Evolutionary conservation across 2,113 vertebrate species (phyloP).

Genomic region (Caretta caretta): DNA sequence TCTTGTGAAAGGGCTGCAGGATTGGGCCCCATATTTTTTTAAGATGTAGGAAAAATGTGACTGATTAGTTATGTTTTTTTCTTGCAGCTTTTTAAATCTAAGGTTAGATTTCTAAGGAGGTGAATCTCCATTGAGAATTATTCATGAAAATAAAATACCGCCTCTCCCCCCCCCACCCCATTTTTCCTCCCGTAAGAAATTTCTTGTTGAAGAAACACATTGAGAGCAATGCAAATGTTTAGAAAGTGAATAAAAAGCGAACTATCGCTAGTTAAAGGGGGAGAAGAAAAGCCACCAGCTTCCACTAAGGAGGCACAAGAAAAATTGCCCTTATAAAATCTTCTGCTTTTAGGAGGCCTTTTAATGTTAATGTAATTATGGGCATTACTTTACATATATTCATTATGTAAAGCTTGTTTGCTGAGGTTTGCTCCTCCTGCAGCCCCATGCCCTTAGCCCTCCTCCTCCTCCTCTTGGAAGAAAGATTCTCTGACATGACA

Average conservation of each 20-base stretch:
- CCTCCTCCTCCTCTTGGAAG: neutral
- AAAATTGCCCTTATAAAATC: neutral
- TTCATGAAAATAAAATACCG: conserved; percentile 1
- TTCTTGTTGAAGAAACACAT: conserved; percentile 33
- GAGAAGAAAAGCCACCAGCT: conserved; percentile 13
- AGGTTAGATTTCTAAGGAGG: conserved; percentile 46
- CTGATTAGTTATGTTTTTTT: conserved; percentile 46
- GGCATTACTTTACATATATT: neutral
- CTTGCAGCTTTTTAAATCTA: conserved; percentile 23
- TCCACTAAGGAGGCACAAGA: neutral
- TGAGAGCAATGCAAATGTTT: conserved; percentile 42
- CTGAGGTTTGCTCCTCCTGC: neutral
- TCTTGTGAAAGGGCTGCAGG: neutral
- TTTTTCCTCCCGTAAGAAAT: neutral
- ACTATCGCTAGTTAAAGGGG: neutral
- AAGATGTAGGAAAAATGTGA: conserved; percentile 46
- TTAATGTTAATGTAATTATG: conserved; percentile 51
- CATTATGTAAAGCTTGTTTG: neutral
- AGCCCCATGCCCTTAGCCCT: neutral
- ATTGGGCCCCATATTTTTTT: conserved; percentile 17
- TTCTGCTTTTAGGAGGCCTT: neutral
- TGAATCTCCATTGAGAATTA: conserved; percentile 61
- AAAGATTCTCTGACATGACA: neutral
- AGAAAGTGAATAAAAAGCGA: conserved; percentile 35
- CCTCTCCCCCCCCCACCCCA: neutral